Evolutionary conservation across 2,113 vertebrate species (phyloP).

Genomic region (Bombycilla garrulus): DNA sequence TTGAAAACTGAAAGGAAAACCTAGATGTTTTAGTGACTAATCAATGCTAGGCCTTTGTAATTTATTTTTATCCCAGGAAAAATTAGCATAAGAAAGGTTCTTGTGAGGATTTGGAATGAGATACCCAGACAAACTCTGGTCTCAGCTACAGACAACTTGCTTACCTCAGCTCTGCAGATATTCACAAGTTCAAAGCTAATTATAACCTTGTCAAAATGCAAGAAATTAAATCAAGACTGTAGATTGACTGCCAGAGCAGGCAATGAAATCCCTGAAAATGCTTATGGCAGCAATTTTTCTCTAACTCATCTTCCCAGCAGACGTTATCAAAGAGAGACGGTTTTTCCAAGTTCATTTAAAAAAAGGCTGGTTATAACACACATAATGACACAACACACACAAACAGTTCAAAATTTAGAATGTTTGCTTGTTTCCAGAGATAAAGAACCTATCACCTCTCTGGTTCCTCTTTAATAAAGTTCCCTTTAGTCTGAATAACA

Average conservation of each 20-base stretch:
- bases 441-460: not conserved
- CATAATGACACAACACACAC: not conserved
- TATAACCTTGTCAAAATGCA: constrained; percentile 1
- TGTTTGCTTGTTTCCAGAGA: not conserved
- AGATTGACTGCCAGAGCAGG: not conserved
- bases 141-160: not conserved
- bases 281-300: not conserved
- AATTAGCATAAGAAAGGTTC: not conserved
- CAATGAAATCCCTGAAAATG: not conserved
- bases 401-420: not conserved
- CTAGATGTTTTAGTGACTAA: not conserved
- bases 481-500: not conserved
- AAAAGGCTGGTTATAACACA: not conserved
- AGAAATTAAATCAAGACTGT: not conserved
- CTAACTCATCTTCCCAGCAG: not conserved
- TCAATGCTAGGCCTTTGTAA: not conserved
- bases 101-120: not conserved
- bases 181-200: constrained; percentile 16
- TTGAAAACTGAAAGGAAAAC: not conserved
- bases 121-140: not conserved
- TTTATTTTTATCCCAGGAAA: not conserved
- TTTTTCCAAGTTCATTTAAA: not conserved
- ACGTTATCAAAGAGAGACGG: not conserved
- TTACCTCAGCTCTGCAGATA: not conserved
- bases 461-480: not conserved